Evolutionary conservation across 2,113 vertebrate species (phyloP).

Genomic region (Ophthalmolycus amberensis): DNA sequence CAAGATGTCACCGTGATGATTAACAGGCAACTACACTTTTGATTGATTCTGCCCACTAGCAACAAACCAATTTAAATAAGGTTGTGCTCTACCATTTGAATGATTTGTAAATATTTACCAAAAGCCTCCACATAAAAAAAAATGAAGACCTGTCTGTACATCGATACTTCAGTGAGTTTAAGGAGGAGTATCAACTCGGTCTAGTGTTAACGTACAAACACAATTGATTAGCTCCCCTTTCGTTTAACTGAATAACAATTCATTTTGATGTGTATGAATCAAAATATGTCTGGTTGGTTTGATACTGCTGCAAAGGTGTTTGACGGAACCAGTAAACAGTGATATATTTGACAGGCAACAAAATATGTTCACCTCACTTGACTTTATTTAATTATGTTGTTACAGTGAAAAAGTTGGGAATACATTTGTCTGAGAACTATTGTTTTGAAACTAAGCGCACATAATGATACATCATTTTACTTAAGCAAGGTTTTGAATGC

Average conservation of each 20-base stretch:
- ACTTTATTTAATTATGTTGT: not conserved
- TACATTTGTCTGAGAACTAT: not conserved
- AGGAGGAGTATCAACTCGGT: not conserved
- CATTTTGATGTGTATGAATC: constrained; percentile 25
- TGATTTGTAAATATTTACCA: constrained; percentile 10
- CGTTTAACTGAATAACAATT: constrained; percentile 2
- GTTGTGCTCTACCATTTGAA: not conserved
- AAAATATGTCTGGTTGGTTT: constrained; percentile 13
- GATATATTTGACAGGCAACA: not conserved
- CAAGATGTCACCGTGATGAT: constrained; percentile 10
- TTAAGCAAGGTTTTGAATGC: not conserved
- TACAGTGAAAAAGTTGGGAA: not conserved
- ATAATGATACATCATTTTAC: not conserved
- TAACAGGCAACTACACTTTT: not conserved
- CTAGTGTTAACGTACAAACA: constrained; percentile 5
- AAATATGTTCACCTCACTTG: constrained; percentile 1
- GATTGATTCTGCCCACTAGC: constrained; percentile 3
- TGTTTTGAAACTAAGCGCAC: not conserved
- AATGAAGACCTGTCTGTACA: not conserved
- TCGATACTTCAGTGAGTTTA: not conserved
- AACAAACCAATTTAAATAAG: constrained; percentile 13
- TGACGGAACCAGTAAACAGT: not conserved
- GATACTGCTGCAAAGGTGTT: not conserved
- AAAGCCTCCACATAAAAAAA: not conserved
- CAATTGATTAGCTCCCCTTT: constrained; percentile 25